Conservation (phyloP, 2,888 invertebrate genomes). For the Drosophila greeni region DNA sequence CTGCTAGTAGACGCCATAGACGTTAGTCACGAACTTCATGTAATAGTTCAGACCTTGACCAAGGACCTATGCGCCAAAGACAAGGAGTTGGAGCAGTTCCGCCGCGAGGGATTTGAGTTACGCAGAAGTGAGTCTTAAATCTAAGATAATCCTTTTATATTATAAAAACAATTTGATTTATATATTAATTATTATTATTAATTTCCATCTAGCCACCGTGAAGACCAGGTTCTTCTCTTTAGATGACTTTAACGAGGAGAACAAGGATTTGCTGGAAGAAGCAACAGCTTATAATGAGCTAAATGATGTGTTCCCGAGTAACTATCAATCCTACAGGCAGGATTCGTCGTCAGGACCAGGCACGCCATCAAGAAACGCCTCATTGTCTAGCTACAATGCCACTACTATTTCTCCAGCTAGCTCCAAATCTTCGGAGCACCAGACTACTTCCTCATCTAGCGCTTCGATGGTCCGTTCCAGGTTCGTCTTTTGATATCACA, state of each 20-base stretch:
- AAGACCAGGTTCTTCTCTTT: slow-evolving; percentile 63
- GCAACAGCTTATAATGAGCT: slow-evolving; percentile 18
- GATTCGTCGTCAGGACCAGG: neutral
- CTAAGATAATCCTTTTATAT: neutral
- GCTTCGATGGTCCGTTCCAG: neutral
- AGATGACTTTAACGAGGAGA: slow-evolving; percentile 41
- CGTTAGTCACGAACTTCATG: slow-evolving; percentile 46
- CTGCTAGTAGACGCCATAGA: slow-evolving; percentile 56
- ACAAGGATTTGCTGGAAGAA: slow-evolving; percentile 34
- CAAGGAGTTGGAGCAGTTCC: slow-evolving; percentile 73
- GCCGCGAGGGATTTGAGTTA: slow-evolving; percentile 68
- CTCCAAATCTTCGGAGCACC: neutral
- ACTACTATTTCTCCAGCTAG: neutral
- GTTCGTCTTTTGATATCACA: slow-evolving; percentile 29
- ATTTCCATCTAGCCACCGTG: slow-evolving; percentile 61
- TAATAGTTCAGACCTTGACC: slow-evolving; percentile 54
- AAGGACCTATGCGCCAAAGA: slow-evolving; percentile 72
- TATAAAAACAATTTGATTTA: neutral
- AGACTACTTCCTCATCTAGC: neutral
- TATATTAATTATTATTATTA: too few relatives aligned
- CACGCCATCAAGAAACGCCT: neutral
- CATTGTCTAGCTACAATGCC: neutral
- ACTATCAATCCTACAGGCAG: fast-evolving
- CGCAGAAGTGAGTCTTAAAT: slow-evolving; percentile 63
- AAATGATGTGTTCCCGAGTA: neutral